A percentile compares a stretch with the other conserved stretches of the same genome.
phyloP scores from a whole-genome alignment of 92 coral and sea anemone species.

The Actinostola sp. region DNA sequence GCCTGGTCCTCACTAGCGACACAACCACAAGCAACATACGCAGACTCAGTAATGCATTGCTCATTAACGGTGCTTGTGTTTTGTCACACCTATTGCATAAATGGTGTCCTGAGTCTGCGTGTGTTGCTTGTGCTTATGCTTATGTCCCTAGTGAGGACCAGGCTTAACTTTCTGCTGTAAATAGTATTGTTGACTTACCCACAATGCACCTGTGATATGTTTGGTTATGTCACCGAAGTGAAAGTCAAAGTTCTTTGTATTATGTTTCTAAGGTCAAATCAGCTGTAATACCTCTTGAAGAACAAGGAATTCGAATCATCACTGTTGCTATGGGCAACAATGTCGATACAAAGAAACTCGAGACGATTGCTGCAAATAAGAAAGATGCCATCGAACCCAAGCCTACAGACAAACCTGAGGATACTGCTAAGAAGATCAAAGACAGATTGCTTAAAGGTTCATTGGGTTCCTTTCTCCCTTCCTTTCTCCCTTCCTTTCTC shows the following conservation, averaged over 20 bases:
- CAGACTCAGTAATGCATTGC: too few relatives aligned
- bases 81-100: too few relatives aligned
- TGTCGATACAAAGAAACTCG: slow-evolving; percentile 71
- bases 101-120: too few relatives aligned
- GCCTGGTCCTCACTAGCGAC: too few relatives aligned
- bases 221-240: too few relatives aligned
- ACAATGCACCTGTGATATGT: too few relatives aligned
- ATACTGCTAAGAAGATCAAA: slow-evolving; percentile 53
- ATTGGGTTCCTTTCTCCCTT: not conserved
- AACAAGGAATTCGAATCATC: slow-evolving; percentile 72
- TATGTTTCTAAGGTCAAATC: slow-evolving; percentile 31
- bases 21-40: too few relatives aligned
- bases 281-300: slow-evolving; percentile 68
- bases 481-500: not conserved
- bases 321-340: slow-evolving; percentile 79
- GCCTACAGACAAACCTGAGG: slow-evolving; percentile 48
- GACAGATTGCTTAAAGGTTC: slow-evolving; percentile 69
- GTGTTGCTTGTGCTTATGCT: too few relatives aligned
- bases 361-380: slow-evolving; percentile 63
- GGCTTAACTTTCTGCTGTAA: too few relatives aligned
- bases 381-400: slow-evolving; percentile 55
- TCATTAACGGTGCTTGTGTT: too few relatives aligned
- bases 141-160: too few relatives aligned
- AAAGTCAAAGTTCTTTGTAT: not conserved
- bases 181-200: too few relatives aligned